These are phyloP conservation scores for Prunella fulvescens DNA, from an alignment of 2,113 vertebrate genomes.

Conservation along the genomic window DNA sequence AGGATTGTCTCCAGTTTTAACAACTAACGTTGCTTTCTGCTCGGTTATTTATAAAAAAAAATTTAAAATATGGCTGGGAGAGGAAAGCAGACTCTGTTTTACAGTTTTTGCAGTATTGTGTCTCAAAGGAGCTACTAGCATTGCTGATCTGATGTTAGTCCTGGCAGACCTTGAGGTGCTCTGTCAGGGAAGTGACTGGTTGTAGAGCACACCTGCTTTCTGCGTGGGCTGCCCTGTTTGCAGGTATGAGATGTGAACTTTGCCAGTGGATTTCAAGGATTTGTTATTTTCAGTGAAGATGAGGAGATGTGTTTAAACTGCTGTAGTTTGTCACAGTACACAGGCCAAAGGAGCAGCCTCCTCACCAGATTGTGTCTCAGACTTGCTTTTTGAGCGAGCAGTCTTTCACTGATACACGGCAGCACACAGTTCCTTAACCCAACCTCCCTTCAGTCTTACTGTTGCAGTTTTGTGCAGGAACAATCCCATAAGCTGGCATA, in stretches of 20 bases:
- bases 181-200: background rate
- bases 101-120: background rate
- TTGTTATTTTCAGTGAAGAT: background rate
- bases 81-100: background rate
- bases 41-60: background rate
- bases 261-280: background rate
- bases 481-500: background rate
- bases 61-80: background rate
- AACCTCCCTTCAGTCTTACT: background rate
- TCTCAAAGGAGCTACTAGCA: background rate
- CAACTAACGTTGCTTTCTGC: background rate
- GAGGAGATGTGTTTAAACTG: background rate
- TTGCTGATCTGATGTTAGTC: background rate
- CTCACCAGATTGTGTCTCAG: fast-evolving
- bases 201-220: background rate
- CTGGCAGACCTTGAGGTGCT: background rate
- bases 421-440: background rate
- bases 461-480: background rate
- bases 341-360: background rate
- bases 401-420: background rate
- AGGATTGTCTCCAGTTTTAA: background rate
- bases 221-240: background rate
- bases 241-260: background rate
- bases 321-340: background rate
- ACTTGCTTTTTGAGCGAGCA: background rate